phyloP scores from a whole-genome alignment of 2,888 invertebrate species.

The Nomada ruficornis region DNA sequence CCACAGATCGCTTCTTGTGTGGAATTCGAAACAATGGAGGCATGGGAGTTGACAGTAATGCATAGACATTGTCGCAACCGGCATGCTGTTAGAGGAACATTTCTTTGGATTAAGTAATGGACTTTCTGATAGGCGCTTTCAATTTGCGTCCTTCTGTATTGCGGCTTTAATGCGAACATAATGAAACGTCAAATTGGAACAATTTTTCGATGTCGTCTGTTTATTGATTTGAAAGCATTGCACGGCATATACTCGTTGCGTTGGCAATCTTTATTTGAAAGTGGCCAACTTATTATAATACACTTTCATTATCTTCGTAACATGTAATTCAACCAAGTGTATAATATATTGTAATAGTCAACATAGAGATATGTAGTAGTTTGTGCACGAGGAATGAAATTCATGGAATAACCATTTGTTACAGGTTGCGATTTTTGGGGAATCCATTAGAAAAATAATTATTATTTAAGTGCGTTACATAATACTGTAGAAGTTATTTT shows the following conservation, averaged over 20 bases:
- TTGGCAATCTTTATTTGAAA: no score
- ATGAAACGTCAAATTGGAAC: background rate
- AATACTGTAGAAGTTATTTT: no score
- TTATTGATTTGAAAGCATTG: background rate
- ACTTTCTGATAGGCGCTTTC: constrained; percentile 14
- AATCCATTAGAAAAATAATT: no score
- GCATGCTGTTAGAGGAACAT: constrained; percentile 16
- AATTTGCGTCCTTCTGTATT: background rate
- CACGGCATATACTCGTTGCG: background rate
- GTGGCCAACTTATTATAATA: no score
- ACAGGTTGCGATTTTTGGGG: no score
- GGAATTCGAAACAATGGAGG: constrained; percentile 21
- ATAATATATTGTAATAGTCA: no score
- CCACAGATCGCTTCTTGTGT: constrained; percentile 2
- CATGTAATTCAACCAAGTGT: no score
- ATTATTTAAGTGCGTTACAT: no score
- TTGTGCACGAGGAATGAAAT: no score
- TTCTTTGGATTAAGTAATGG: constrained; percentile 32
- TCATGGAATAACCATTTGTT: no score
- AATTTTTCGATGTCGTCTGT: background rate
- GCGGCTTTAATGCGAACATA: background rate
- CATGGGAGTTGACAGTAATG: constrained; percentile 29
- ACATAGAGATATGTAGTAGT: no score
- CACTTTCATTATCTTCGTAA: no score
- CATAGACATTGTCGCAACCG: background rate